Evolutionary conservation across 2,888 invertebrate genomes (phyloP).

Genomic region (Corbicula japonica): DNA sequence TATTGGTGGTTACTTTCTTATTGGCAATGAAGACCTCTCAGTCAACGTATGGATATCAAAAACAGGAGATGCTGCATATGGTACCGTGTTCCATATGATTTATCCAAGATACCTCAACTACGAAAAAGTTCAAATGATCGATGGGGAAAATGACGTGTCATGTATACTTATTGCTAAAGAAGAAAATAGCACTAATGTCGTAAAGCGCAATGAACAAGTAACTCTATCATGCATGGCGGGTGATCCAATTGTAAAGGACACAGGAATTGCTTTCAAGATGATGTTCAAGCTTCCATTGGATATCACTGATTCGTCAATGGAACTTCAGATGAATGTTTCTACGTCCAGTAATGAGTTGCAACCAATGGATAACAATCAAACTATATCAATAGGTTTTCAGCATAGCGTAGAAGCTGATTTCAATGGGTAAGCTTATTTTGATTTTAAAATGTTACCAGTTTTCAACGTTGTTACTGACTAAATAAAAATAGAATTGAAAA

Average conservation of each 20-base stretch:
- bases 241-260: conserved; percentile 48
- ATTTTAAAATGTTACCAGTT: too few species aligned
- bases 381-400: conserved; percentile 54
- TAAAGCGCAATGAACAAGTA: conserved; percentile 16
- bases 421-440: conserved; percentile 71
- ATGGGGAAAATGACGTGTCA: conserved; percentile 51
- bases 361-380: conserved; percentile 50
- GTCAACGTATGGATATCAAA: conserved; percentile 70
- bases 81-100: conserved; percentile 64
- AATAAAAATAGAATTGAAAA: too few species aligned
- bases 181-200: neutral
- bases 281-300: conserved; percentile 52
- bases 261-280: conserved; percentile 44
- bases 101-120: conserved; percentile 65
- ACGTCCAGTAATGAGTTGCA: conserved; percentile 61
- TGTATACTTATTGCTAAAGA: conserved; percentile 19
- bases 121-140: conserved; percentile 44
- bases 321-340: conserved; percentile 51
- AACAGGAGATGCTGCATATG: conserved; percentile 72
- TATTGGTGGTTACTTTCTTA: conserved; percentile 57
- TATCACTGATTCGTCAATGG: conserved; percentile 36
- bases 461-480: too few species aligned
- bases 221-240: conserved; percentile 46
- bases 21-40: conserved; percentile 66
- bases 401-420: conserved; percentile 60